These are phyloP conservation scores for Dryobota labecula DNA, from an alignment of 2,888 invertebrate genomes.

Conservation along the genomic window DNA sequence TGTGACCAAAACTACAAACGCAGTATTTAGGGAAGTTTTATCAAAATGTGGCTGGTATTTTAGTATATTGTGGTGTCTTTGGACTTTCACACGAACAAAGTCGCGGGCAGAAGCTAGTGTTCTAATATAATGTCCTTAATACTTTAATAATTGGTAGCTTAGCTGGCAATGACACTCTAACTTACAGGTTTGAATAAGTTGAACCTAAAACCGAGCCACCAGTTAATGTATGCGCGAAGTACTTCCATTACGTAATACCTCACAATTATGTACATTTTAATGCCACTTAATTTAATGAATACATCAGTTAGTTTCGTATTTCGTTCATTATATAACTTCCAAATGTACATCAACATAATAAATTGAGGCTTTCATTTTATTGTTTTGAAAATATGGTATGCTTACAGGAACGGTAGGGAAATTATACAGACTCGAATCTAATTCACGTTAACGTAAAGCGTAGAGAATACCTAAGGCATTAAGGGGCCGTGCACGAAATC, in stretches of 20 bases:
- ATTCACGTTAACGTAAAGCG: too few species aligned
- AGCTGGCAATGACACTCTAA: background rate
- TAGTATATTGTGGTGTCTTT: too few species aligned
- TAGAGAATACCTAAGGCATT: too few species aligned
- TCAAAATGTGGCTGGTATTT: too few species aligned
- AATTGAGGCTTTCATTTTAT: background rate
- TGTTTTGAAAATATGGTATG: slow-evolving; percentile 4
- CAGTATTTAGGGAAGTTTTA: too few species aligned
- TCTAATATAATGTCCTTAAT: too few species aligned
- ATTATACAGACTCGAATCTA: too few species aligned
- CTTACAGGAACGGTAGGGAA: background rate
- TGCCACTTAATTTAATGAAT: slow-evolving; percentile 46
- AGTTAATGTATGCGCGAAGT: slow-evolving; percentile 19
- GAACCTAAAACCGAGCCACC: slow-evolving; percentile 13
- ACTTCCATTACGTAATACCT: slow-evolving; percentile 40
- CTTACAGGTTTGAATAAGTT: slow-evolving; percentile 21
- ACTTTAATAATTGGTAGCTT: background rate
- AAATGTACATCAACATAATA: slow-evolving; percentile 22
- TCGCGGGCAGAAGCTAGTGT: too few species aligned
- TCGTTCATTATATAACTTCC: slow-evolving; percentile 25
- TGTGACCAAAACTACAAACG: too few species aligned
- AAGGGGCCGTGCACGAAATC: too few species aligned
- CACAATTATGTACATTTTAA: slow-evolving; percentile 56
- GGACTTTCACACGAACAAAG: too few species aligned
- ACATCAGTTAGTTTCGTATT: slow-evolving; percentile 38